A percentile compares a stretch with the other conserved stretches of the same genome.
phyloP scores from a whole-genome alignment of 2,113 vertebrate genomes.

The Leuciscus idus region DNA sequence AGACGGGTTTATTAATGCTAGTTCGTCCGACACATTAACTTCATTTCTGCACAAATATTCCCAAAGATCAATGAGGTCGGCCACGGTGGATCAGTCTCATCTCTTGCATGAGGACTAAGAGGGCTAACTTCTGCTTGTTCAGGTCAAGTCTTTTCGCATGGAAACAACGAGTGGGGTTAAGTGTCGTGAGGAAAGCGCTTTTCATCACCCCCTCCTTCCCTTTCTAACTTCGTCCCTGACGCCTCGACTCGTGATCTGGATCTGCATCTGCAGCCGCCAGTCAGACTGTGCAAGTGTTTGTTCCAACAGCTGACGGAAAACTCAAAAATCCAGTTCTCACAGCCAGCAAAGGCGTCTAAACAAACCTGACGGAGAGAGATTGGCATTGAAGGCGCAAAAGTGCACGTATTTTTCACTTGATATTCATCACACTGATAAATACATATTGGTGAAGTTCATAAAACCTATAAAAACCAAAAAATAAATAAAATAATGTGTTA shows the following conservation, averaged over 20 bases:
- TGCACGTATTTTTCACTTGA: background rate
- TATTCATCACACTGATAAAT: background rate
- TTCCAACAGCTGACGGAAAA: constrained; percentile 41
- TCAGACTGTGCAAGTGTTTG: constrained; percentile 23
- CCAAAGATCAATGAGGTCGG: background rate
- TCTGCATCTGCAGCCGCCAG: background rate
- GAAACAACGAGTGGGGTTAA: background rate
- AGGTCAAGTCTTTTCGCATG: background rate
- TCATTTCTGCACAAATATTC: background rate
- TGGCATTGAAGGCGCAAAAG: background rate
- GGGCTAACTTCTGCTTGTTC: background rate
- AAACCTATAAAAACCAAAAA: background rate
- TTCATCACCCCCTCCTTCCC: background rate
- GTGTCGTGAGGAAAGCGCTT: background rate
- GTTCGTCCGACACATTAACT: background rate
- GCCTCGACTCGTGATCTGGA: background rate
- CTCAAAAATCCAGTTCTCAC: constrained; percentile 8
- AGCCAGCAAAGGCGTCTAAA: constrained; percentile 6
- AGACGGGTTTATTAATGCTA: background rate
- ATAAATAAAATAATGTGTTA: no score
- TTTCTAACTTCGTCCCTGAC: background rate
- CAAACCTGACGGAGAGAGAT: background rate
- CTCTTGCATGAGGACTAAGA: background rate
- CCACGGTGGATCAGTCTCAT: background rate
- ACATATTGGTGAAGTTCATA: background rate